A percentile compares a stretch with the other conserved stretches of the same genome.
phyloP scores from a whole-genome alignment of 2,888 invertebrate species.

The Criorhina ranunculi region DNA sequence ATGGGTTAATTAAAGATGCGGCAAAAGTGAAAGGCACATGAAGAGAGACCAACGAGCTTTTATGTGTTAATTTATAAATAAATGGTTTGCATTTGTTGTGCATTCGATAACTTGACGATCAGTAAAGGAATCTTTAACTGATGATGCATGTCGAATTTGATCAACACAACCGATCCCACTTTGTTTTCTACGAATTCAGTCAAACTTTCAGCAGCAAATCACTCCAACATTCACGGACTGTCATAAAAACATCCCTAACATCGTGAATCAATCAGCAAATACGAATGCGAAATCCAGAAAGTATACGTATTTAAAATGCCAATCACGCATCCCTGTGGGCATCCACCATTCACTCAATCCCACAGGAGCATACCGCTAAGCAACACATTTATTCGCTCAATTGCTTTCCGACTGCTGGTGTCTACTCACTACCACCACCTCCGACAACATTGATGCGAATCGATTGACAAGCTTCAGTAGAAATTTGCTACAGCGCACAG shows the following conservation, averaged over 20 bases:
- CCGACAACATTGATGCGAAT: slow-evolving; percentile 53
- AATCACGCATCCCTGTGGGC: slow-evolving; percentile 72
- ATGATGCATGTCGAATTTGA: not conserved
- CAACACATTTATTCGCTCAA: slow-evolving; percentile 52
- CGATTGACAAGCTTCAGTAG: slow-evolving; percentile 66
- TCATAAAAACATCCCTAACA: slow-evolving; percentile 28
- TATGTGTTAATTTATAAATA: not conserved
- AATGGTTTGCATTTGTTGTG: no score
- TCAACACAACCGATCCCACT: not conserved
- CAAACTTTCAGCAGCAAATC: slow-evolving; percentile 41
- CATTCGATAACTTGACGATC: no score
- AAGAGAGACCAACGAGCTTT: not conserved
- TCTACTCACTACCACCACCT: slow-evolving; percentile 63
- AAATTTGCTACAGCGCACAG: slow-evolving; percentile 10
- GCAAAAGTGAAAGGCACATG: slow-evolving; percentile 21
- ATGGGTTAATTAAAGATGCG: slow-evolving; percentile 65
- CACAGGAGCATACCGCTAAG: slow-evolving; percentile 52
- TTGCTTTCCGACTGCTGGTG: slow-evolving; percentile 62
- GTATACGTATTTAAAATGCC: slow-evolving; percentile 55
- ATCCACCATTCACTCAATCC: slow-evolving; percentile 66
- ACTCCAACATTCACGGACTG: slow-evolving; percentile 19
- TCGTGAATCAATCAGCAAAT: slow-evolving; percentile 49
- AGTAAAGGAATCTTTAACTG: not conserved
- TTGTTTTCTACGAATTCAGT: not conserved
- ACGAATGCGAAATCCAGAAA: slow-evolving; percentile 21